phyloP scores from a whole-genome alignment of 2,888 invertebrate species.

The Pinctada fucata region DNA sequence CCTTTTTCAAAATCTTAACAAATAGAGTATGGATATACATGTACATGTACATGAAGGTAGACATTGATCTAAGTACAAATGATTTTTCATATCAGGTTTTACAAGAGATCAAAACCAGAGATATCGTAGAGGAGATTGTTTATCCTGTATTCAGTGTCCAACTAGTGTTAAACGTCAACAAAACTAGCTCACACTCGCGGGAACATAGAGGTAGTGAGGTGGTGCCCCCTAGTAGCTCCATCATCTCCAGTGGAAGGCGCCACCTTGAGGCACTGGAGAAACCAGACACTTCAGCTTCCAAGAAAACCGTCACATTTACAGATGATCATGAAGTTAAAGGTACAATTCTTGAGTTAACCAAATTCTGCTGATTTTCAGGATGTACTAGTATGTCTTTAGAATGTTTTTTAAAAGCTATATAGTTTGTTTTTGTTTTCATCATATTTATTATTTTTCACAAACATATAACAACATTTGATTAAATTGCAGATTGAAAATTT shows the following conservation, averaged over 20 bases:
- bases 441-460: no score
- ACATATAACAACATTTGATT: no score
- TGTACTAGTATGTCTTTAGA: no score
- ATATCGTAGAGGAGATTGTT: constrained; percentile 68
- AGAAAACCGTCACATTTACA: constrained; percentile 45
- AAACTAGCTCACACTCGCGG: constrained; percentile 12
- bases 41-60: no score
- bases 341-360: background rate
- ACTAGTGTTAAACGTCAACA: constrained; percentile 67
- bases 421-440: no score
- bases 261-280: constrained; percentile 36
- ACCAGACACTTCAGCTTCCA: constrained; percentile 30
- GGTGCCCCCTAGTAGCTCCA: constrained; percentile 8
- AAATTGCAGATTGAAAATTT: no score
- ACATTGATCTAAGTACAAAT: no score
- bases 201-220: background rate
- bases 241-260: constrained; percentile 35
- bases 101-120: constrained; percentile 68
- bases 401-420: no score
- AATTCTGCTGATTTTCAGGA: no score
- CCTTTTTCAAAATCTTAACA: no score
- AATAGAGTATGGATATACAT: no score
- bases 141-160: constrained; percentile 69
- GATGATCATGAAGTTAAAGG: background rate
- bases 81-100: constrained; percentile 57